These are phyloP conservation scores for Electrophaes corylata DNA, from an alignment of 2,888 invertebrate genomes.

Conservation along the genomic window DNA sequence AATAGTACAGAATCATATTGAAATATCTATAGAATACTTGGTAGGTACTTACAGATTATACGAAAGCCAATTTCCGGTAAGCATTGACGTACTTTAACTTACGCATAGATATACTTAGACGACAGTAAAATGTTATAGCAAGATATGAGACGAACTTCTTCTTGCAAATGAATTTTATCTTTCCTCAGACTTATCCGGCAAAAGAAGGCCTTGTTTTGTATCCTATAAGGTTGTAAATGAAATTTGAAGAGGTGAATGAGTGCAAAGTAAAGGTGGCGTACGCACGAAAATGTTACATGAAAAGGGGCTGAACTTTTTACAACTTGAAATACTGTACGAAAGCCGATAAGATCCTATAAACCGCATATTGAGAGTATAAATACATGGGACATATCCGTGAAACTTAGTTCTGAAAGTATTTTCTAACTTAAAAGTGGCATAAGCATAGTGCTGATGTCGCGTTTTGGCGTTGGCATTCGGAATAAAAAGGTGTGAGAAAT, in stretches of 20 bases:
- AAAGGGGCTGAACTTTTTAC: constrained; percentile 75
- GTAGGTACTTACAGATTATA: constrained; percentile 54
- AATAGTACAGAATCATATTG: constrained; percentile 28
- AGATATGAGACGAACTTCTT: constrained; percentile 70
- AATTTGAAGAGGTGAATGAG: constrained; percentile 9
- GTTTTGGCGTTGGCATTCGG: background rate
- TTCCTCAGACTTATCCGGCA: constrained; percentile 17
- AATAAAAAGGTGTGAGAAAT: too few relatives aligned
- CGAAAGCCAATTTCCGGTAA: constrained; percentile 66
- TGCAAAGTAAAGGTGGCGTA: constrained; percentile 45
- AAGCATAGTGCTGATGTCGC: background rate
- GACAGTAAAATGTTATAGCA: constrained; percentile 78
- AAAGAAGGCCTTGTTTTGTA: constrained; percentile 40
- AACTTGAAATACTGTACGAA: constrained; percentile 70
- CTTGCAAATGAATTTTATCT: constrained; percentile 44
- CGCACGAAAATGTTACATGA: constrained; percentile 65
- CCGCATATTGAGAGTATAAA: constrained; percentile 59
- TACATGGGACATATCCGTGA: constrained; percentile 53
- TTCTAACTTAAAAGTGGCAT: background rate
- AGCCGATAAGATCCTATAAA: constrained; percentile 73
- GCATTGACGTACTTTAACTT: constrained; percentile 59
- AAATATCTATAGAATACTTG: constrained; percentile 47
- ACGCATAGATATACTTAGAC: constrained; percentile 55
- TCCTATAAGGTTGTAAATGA: constrained; percentile 31
- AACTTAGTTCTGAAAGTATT: constrained; percentile 31